Evolutionary conservation across 2,797 vertebrate species (phyloP).

Genomic region (Agapornis canus): DNA sequence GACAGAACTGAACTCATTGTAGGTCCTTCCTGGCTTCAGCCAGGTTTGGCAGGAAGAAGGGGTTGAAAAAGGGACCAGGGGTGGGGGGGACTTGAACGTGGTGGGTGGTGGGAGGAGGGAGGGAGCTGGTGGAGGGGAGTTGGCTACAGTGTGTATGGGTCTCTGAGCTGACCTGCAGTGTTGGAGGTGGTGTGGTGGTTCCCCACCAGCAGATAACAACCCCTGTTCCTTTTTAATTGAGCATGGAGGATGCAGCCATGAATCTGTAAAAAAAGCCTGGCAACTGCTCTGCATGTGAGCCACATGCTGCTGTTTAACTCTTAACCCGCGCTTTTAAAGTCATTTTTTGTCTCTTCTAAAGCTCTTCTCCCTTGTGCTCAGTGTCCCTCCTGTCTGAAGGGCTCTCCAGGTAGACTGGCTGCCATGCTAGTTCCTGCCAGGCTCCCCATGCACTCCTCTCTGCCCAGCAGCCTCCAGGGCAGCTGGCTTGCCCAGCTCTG

Average conservation of each 20-base stretch:
- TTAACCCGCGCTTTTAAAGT: rapidly evolving
- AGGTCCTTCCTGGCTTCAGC: neutral
- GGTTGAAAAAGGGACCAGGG: rapidly evolving
- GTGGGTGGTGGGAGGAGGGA: neutral
- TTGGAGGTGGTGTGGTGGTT: rapidly evolving
- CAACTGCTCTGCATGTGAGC: rapidly evolving
- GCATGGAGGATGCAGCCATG: rapidly evolving
- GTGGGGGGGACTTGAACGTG: neutral
- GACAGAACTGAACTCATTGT: rapidly evolving
- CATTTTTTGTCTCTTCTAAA: neutral
- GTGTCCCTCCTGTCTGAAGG: neutral
- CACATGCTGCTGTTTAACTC: neutral
- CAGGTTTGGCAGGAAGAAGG: rapidly evolving
- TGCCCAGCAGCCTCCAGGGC: neutral
- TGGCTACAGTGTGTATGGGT: rapidly evolving
- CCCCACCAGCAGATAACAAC: neutral
- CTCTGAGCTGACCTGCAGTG: rapidly evolving
- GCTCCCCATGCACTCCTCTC: neutral
- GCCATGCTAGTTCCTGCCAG: neutral
- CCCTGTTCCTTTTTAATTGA: rapidly evolving
- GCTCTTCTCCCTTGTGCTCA: neutral
- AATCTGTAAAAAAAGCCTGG: neutral
- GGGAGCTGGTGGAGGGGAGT: too few relatives aligned
- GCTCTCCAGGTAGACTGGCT: neutral
- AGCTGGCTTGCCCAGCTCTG: neutral